phyloP scores from a whole-genome alignment of 2,113 vertebrate species.

The Protobothrops flavoviridis region DNA sequence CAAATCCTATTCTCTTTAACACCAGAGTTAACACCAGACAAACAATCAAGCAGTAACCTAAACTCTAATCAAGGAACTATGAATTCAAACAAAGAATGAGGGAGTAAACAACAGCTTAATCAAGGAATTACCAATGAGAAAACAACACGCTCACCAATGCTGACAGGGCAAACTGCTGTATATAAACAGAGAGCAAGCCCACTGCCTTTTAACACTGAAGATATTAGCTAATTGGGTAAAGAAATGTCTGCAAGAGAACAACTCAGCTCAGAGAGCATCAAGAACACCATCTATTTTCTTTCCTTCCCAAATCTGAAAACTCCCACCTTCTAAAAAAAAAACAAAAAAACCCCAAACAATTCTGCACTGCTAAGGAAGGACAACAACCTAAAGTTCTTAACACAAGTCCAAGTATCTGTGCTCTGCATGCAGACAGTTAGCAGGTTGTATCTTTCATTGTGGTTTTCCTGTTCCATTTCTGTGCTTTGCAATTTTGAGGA shows the following conservation, averaged over 20 bases:
- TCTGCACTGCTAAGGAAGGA: not conserved
- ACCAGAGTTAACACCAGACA: not conserved
- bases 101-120: not conserved
- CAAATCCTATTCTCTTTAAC: not conserved
- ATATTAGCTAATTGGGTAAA: not conserved
- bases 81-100: not conserved
- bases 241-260: not conserved
- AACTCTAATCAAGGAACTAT: not conserved
- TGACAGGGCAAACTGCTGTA: not conserved
- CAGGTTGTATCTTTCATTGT: not conserved
- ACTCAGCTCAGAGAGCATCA: not conserved
- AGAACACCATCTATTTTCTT: not conserved
- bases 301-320: not conserved
- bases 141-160: not conserved
- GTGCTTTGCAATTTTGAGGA: slow-evolving; percentile 4
- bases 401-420: not conserved
- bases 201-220: not conserved
- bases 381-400: not conserved
- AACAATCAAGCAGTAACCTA: not conserved
- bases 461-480: not conserved
- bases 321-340: not conserved
- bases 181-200: not conserved
- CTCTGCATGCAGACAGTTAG: not conserved
- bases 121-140: not conserved
- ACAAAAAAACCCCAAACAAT: not conserved